A percentile compares a stretch with the other conserved stretches of the same genome.
These are phyloP conservation scores for Apotomis betuletana DNA, from an alignment of 2,888 invertebrate species.

Conservation along the genomic window DNA sequence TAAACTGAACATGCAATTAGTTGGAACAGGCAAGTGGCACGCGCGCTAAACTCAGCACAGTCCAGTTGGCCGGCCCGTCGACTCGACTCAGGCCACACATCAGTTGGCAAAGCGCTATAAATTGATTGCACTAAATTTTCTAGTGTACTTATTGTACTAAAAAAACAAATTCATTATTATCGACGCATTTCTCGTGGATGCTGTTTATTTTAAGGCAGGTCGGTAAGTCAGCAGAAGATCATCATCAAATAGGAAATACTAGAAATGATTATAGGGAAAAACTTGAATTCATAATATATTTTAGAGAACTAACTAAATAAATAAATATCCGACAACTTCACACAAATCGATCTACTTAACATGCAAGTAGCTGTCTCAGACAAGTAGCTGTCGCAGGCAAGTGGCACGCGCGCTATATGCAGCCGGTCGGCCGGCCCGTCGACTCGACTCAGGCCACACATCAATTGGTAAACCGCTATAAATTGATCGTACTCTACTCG, in stretches of 20 bases:
- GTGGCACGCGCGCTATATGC: slow-evolving; percentile 20
- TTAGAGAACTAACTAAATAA: no score
- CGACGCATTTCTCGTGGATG: no score
- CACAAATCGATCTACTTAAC: neutral
- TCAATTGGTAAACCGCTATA: slow-evolving; percentile 72
- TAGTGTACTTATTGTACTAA: no score
- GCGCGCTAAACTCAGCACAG: slow-evolving; percentile 12
- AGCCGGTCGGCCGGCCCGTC: slow-evolving; percentile 52
- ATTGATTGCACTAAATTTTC: slow-evolving; percentile 59
- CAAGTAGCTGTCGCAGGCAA: slow-evolving; percentile 18
- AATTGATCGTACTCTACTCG: slow-evolving; percentile 62
- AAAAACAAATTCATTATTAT: no score
- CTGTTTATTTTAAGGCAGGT: no score
- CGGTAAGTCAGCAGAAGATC: no score
- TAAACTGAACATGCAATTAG: no score
- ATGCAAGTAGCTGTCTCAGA: neutral
- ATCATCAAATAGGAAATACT: no score
- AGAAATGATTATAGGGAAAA: no score
- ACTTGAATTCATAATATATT: no score
- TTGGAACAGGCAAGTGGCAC: slow-evolving; percentile 4
- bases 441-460: slow-evolving; percentile 62
- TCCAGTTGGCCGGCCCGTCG: slow-evolving; percentile 52
- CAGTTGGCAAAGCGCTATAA: slow-evolving; percentile 71
- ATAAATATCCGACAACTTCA: no score
- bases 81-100: slow-evolving; percentile 63